phyloP scores from a whole-genome alignment of 2,113 vertebrate species.

The Ophiodon elongatus region DNA sequence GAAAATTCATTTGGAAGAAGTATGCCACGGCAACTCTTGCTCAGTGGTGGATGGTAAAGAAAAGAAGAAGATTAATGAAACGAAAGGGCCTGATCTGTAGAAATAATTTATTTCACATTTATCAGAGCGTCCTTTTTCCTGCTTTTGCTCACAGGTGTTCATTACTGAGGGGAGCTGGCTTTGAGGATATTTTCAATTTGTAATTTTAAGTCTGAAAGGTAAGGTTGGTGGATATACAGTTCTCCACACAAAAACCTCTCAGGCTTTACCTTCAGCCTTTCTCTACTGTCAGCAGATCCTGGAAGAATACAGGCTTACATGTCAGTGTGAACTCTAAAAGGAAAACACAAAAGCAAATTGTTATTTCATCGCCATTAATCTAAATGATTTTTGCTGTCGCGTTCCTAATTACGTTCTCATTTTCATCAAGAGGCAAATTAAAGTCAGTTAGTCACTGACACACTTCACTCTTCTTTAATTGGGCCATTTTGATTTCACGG shows the following conservation, averaged over 20 bases:
- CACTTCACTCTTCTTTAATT: conserved; percentile 34
- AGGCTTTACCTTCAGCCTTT: conserved; percentile 13
- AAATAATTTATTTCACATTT: conserved; percentile 65
- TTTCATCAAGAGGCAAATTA: conserved; percentile 47
- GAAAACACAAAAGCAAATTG: conserved; percentile 11
- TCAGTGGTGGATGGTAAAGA: conserved; percentile 53
- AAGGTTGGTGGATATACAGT: conserved; percentile 3
- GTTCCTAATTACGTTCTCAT: conserved; percentile 37
- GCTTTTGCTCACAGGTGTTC: conserved; percentile 45
- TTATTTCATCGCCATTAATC: conserved; percentile 27
- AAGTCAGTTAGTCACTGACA: conserved; percentile 30
- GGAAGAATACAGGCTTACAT: not conserved
- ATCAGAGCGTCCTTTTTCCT: conserved; percentile 36
- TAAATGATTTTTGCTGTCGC: conserved; percentile 17
- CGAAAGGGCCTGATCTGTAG: conserved; percentile 46
- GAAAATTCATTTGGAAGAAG: conserved; percentile 55
- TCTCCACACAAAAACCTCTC: conserved; percentile 16
- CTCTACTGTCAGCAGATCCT: not conserved
- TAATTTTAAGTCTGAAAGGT: conserved; percentile 10
- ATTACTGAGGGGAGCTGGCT: conserved; percentile 17
- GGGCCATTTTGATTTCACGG: conserved; percentile 21
- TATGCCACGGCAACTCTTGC: conserved; percentile 29
- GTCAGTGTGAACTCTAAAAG: not conserved
- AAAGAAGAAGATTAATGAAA: conserved; percentile 70
- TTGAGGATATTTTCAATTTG: conserved; percentile 28